A percentile compares a stretch with the other conserved stretches of the same genome.
These are phyloP conservation scores for Synodontis membranacea DNA, from an alignment of 2,113 vertebrate genomes.

Conservation along the genomic window DNA sequence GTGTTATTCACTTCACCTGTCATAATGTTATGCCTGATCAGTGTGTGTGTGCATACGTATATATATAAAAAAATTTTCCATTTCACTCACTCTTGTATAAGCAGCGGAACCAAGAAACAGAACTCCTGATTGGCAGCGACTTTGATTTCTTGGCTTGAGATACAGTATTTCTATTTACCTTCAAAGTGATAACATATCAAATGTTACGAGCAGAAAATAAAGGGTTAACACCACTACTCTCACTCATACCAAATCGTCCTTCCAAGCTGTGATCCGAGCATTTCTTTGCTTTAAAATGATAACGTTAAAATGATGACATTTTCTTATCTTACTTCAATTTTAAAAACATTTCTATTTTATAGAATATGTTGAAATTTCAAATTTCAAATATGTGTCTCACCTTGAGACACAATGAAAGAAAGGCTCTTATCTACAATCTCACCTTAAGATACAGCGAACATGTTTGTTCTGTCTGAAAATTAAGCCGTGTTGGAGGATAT, in stretches of 20 bases:
- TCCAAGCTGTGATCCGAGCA: not conserved
- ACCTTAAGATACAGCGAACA: not conserved
- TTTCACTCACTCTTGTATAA: not conserved
- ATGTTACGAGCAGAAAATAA: not conserved
- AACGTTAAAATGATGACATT: not conserved
- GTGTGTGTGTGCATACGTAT: too few species aligned
- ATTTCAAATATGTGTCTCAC: too few species aligned
- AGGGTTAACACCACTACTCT: not conserved
- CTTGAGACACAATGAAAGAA: not conserved
- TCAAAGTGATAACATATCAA: not conserved
- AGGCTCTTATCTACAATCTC: conserved; percentile 16
- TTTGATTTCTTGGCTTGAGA: conserved; percentile 37
- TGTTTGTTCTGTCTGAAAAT: conserved; percentile 12
- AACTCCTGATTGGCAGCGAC: not conserved
- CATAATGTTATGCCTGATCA: too few species aligned
- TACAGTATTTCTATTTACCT: conserved; percentile 12
- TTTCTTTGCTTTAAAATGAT: not conserved
- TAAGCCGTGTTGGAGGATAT: not conserved
- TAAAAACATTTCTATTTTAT: not conserved
- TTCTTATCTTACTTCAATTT: not conserved
- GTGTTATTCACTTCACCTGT: too few species aligned
- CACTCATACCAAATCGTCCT: not conserved
- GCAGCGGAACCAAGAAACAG: not conserved
- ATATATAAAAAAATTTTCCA: not conserved
- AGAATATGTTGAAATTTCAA: not conserved